Base-by-base conservation (phyloP, 2,113 vertebrate genomes). In the Prietella phreatophila region DNA sequence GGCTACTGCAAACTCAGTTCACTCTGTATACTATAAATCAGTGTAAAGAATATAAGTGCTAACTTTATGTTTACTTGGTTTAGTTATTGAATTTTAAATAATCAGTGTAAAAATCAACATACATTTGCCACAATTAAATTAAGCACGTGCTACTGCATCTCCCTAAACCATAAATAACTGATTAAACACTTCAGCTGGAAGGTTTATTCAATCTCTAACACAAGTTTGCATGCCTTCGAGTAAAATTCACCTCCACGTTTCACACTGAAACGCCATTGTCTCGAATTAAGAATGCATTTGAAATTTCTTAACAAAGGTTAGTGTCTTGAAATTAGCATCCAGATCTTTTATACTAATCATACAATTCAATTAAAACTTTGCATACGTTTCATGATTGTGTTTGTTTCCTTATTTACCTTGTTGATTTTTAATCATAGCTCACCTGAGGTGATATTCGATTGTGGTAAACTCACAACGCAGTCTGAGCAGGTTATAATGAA, bases 321-420 rank as follows among this genome's bases (percentile, higher is more conserved):
- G 13, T 42, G 20, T n/a, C 19, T 65, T 50, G 76, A 69, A 81
- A 81, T 71, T 82, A 87, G 36, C 30, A 58, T 58, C 69, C 22
- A 42, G 65, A 58, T 47, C 36, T 50, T 85, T 85, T 63, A 61
- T 50, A 25, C 78, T 87, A 87, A 87, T 56, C 81, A 60, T 25
- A 39, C 80, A 75, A 56, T 87, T 82, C 67, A 75, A 56, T 87
- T 82, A 56, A 65, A 82, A 25, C 65, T 36, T 55, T 80, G 61
- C 61, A 42, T 65, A 19, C 3, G 42, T 10, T 30, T 50, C 30
- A 65, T 86, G 73, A 76, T 30, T 60, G 76, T 30, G 71, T 63
- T 83, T 83, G 73, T 76, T 87, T 61, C 73, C 80, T 47, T 82
- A 82, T 61, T 82, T 73, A 61, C 27, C n/a, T 17, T 50, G 63